Base-by-base conservation (phyloP, 2,797 vertebrate species). In the Craterocephalus amniculus region DNA sequence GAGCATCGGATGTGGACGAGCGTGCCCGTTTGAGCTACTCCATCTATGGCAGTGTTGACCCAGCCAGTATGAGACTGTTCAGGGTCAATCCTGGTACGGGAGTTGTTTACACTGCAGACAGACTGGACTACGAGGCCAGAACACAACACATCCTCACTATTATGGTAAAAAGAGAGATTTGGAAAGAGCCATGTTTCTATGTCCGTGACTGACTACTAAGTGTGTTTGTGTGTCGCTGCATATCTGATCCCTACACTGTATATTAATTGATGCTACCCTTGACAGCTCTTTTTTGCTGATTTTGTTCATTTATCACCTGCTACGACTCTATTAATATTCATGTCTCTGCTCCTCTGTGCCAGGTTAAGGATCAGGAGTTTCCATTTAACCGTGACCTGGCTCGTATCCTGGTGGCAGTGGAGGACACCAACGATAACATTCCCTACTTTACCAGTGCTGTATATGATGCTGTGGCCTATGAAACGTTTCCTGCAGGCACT, bases 331-430 rank as follows among this genome's bases (percentile, higher is more conserved):
- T 83, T 67, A 32, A 71, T 78, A 82, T 79, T 81, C 63, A 69
- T 70, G 59, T 81, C 63, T 83, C 58, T 29, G 74, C 79, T 82
- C 29, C 18, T 26, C 62, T 66, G 36, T 76, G 74, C 10, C 76
- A 99, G 98, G 97, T 99, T 18, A 97, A 98, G 76, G 98, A 99
- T 88, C 97, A 99, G 64, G 97, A 99, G 85, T 96, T 98, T 73
- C 97, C 98, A 14, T 97, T 98, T 52, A 96, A 97, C 86, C 96
- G 97, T 58, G 97, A 97, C 93, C 95, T 97, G 62, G 96, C 97
- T 29, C 94, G 96, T 43, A 87, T 99, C 45, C 56, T 97, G 43
- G 74, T 99, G 60, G 95, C 94, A 0, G 96, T 99, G 79, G 96
- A 96, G 1, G 98, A 99, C 88, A 94, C 94, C 0, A 99, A 99